These are phyloP conservation scores for Alloscopus bannaensis DNA, from an alignment of 2,888 invertebrate species.

Conservation along the genomic window DNA sequence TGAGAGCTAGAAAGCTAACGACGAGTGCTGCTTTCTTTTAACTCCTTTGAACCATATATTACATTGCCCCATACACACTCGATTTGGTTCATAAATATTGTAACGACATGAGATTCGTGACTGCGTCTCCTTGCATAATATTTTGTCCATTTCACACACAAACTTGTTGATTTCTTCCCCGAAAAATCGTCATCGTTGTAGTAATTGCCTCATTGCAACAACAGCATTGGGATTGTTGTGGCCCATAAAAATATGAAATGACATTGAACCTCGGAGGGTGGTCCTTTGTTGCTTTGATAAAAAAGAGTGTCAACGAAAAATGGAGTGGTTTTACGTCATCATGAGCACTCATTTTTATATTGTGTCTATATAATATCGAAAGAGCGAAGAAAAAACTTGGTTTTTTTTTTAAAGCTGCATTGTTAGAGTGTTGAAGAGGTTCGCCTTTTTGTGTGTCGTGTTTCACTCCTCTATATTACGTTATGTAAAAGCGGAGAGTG, in stretches of 20 bases:
- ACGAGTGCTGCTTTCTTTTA: neutral
- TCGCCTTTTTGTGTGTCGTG: slow-evolving; percentile 12
- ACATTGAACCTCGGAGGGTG: slow-evolving; percentile 52
- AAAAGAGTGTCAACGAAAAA: slow-evolving; percentile 2
- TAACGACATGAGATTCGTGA: neutral
- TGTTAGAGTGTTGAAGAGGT: neutral
- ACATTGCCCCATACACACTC: no score
- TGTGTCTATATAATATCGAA: no score
- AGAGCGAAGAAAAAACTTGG: neutral
- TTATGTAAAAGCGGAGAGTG: slow-evolving; percentile 20
- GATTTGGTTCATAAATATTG: no score
- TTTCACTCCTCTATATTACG: slow-evolving; percentile 3
- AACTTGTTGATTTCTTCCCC: neutral
- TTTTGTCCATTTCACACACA: neutral
- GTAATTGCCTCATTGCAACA: neutral
- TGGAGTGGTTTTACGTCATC: neutral
- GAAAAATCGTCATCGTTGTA: no score
- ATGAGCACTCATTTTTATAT: slow-evolving; percentile 1
- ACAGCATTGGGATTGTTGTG: no score
- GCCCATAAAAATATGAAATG: slow-evolving; percentile 24
- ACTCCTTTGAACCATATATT: neutral
- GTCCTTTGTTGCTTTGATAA: slow-evolving; percentile 15
- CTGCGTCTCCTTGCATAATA: neutral
- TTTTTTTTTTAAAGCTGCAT: slow-evolving; percentile 4
- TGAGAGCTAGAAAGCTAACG: no score